Evolutionary conservation across 2,888 invertebrate genomes (phyloP).

Genomic region (Ormyrus nitidulus): DNA sequence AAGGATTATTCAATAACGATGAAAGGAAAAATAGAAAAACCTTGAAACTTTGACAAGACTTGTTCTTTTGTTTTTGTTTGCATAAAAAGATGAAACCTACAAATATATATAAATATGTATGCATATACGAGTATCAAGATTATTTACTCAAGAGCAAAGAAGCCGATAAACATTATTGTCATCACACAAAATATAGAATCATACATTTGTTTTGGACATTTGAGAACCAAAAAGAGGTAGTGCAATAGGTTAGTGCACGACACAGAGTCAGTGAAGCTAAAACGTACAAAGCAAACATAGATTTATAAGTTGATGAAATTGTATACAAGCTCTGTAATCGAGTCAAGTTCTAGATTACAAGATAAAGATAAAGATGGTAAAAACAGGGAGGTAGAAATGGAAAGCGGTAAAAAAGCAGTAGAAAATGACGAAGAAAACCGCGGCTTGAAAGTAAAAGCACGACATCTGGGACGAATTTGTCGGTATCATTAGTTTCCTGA

Average conservation of each 20-base stretch:
- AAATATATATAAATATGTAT: background rate
- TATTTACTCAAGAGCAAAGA: too few relatives aligned
- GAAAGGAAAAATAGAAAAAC: background rate
- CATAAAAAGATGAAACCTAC: background rate
- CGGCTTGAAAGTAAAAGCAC: background rate
- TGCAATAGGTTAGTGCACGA: too few relatives aligned
- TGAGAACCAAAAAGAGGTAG: too few relatives aligned
- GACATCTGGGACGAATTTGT: background rate
- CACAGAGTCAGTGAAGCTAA: too few relatives aligned
- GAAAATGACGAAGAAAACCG: background rate
- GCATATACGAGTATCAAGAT: too few relatives aligned
- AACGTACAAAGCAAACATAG: too few relatives aligned
- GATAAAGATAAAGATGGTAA: constrained; percentile 2
- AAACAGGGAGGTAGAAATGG: background rate
- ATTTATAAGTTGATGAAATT: background rate
- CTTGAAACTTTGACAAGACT: background rate
- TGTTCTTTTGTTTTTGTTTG: background rate
- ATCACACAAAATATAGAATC: too few relatives aligned
- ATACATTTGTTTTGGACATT: too few relatives aligned
- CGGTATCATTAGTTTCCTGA: background rate
- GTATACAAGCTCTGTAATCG: background rate
- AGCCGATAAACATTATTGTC: too few relatives aligned
- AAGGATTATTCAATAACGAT: background rate
- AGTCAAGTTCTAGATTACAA: background rate
- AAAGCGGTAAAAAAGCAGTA: background rate